Evolutionary conservation across 2,113 vertebrate species (phyloP), one percentile per base, ranked within the genome.

Genomic region (Silurus asotus): DNA sequence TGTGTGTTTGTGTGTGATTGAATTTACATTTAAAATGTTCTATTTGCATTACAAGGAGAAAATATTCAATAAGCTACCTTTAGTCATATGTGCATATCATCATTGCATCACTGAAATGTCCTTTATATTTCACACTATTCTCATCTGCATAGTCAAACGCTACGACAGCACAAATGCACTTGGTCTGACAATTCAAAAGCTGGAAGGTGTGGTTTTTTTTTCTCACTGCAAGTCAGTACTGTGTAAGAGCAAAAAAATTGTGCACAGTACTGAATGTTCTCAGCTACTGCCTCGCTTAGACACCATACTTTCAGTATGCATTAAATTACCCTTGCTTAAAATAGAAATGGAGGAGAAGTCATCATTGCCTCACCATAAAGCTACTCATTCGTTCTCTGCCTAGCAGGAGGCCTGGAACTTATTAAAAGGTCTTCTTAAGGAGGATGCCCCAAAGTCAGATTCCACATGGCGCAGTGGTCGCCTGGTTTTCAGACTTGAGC

Each of bases 401-500:
- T 56, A 65, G 48, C 62, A 53, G 74, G 49, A 84, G 7, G 72
- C 17, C 83, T 77, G 51, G 49, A 85, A 37, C 76, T 65, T 75
- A 85, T 85, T 77, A 85, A 84, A 65, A 85, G 58, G 5, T 14
- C 70, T 75, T 75, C 37, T 56, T 13, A 65, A 65, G 74, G 5
- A 64, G 17, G n/a, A 64, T 65, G 23, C 58, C 5, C 49, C 61
- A n/a, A 25, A 19, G 28, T 53, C 83, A 64, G 58, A 74, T 84
- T 75, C 56, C 48, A 51, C 72, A 84, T 53, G 62, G n/a, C 45
- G 72, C 7, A 14, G 59, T 55, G 55, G 59, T 67, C 19, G n/a
- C 48, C 83, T 67, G 45, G 65, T 90, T 92, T 91, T 89, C 37
- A 89, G 88, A 74, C 84, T 81, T 90, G 89, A 91, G 89, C 82